Conservation (phyloP, 1,140 invertebrate species). For the Drosophila athabasca region DNA sequence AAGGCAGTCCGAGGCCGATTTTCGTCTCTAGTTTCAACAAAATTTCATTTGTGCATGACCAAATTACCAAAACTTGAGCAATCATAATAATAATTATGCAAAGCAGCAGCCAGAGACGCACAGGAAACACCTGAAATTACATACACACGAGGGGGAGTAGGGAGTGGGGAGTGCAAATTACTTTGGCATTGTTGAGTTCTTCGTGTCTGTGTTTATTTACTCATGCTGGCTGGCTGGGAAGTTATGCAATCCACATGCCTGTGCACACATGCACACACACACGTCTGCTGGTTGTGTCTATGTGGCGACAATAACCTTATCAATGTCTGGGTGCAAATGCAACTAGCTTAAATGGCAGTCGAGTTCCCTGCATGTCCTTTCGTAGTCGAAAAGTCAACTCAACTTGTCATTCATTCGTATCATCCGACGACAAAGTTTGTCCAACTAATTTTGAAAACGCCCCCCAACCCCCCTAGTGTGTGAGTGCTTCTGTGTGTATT, state of each 20-base stretch:
- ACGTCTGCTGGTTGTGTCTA: background rate
- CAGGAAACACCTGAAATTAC: constrained; percentile 55
- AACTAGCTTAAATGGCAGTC: constrained; percentile 53
- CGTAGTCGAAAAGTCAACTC: constrained; percentile 50
- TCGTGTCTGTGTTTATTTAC: constrained; percentile 51
- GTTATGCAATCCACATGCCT: constrained; percentile 33
- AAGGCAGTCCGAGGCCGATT: constrained; percentile 17
- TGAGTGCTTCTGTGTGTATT: constrained; percentile 20
- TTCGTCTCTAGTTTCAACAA: constrained; percentile 13
- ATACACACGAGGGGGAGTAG: too few relatives aligned
- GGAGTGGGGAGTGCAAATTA: constrained; percentile 53
- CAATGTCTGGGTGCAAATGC: constrained; percentile 47
- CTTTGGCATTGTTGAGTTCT: constrained; percentile 58
- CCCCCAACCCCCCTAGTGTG: background rate
- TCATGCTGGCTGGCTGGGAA: constrained; percentile 16
- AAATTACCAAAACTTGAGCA: constrained; percentile 60
- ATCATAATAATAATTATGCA: constrained; percentile 78
- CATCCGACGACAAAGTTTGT: constrained; percentile 53
- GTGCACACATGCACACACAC: constrained; percentile 2
- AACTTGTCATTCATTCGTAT: constrained; percentile 24
- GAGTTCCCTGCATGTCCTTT: constrained; percentile 37
- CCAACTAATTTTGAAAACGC: constrained; percentile 44
- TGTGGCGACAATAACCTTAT: constrained; percentile 62
- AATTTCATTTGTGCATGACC: constrained; percentile 54
- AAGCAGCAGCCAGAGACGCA: constrained; percentile 39